These are phyloP conservation scores for Sarotherodon lohbergeri DNA, from an alignment of 2,113 vertebrate species.

Conservation along the genomic window DNA sequence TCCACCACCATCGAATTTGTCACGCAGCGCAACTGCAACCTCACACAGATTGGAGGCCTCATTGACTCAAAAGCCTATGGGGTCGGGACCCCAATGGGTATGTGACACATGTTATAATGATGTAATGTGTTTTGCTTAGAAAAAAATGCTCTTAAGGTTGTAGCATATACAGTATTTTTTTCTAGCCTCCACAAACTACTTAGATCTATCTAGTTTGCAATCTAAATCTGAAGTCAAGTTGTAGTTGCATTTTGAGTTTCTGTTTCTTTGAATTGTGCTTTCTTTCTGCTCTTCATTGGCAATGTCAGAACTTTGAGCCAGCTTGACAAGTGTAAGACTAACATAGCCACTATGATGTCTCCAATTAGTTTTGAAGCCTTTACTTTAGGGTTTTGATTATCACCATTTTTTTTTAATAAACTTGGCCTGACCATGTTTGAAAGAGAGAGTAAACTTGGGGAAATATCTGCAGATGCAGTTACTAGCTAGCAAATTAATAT, in stretches of 20 bases:
- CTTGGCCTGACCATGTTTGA: background rate
- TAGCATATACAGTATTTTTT: background rate
- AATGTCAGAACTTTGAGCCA: background rate
- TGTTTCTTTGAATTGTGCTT: background rate
- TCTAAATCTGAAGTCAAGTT: background rate
- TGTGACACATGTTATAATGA: constrained; percentile 38
- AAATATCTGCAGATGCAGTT: background rate
- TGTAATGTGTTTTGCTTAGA: background rate
- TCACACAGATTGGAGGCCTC: constrained; percentile 96
- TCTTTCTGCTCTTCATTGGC: background rate
- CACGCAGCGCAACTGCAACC: constrained; percentile 96
- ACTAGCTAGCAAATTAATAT: background rate
- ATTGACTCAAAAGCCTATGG: constrained; percentile 97
- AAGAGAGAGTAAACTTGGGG: background rate
- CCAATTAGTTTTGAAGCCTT: background rate
- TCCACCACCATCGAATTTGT: constrained; percentile 97
- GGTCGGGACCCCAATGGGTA: constrained; percentile 97
- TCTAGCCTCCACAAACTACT: background rate
- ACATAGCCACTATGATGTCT: background rate
- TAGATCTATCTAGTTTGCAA: background rate
- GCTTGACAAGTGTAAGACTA: background rate
- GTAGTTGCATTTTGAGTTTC: background rate
- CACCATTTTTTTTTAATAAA: background rate
- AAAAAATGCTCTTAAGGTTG: background rate
- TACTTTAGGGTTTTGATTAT: background rate